Conservation (phyloP, 2,113 vertebrate genomes). For the Ardeotis arabs region DNA sequence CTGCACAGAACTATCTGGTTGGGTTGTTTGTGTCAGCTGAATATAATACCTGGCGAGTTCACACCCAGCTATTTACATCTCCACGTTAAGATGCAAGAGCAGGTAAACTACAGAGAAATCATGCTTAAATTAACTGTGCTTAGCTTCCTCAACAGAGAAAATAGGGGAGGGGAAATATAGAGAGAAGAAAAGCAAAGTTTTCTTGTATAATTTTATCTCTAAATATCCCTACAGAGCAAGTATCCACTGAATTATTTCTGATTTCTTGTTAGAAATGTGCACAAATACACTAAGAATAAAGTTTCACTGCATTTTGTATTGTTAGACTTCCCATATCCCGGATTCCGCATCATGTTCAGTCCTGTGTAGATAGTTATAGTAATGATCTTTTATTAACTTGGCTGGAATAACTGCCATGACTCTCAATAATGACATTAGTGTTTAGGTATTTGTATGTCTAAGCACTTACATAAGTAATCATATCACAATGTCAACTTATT, state of each 20-base stretch:
- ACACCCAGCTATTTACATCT: constrained; percentile 61
- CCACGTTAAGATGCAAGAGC: not conserved
- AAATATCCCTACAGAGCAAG: not conserved
- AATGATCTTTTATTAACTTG: constrained; percentile 74
- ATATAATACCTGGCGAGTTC: constrained; percentile 36
- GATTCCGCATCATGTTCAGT: constrained; percentile 68
- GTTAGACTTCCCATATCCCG: constrained; percentile 17
- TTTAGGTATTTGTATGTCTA: constrained; percentile 64
- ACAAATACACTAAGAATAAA: not conserved
- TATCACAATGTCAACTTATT: constrained; percentile 52
- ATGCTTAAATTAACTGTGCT: constrained; percentile 2
- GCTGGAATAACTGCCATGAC: constrained; percentile 53
- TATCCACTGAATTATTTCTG: not conserved
- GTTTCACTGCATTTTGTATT: not conserved
- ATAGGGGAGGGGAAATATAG: not conserved
- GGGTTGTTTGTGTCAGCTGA: constrained; percentile 62
- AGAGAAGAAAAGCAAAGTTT: not conserved
- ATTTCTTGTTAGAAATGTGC: not conserved
- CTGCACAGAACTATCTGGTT: constrained; percentile 46
- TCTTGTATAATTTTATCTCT: not conserved
- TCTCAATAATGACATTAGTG: constrained; percentile 60
- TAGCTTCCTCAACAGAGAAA: not conserved
- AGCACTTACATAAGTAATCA: constrained; percentile 68
- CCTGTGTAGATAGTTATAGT: constrained; percentile 61
- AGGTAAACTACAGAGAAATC: constrained; percentile 45